phyloP scores from a whole-genome alignment of 2,888 invertebrate genomes.

The Xestia xanthographa region DNA sequence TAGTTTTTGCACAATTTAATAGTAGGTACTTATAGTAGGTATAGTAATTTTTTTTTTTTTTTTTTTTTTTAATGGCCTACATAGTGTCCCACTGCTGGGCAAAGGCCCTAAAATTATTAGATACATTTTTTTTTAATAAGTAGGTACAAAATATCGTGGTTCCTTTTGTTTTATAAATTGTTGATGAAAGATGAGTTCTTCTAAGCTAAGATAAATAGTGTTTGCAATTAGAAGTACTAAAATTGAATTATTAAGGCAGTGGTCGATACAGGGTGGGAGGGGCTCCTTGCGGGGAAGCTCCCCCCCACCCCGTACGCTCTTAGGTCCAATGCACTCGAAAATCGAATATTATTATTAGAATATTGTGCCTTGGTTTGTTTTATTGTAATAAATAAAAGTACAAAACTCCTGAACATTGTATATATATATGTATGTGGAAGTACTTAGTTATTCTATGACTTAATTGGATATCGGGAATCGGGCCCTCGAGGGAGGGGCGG shows the following conservation, averaged over 20 bases:
- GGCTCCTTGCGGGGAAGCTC: too few relatives aligned
- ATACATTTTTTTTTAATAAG: conserved; percentile 15
- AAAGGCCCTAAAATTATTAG: too few relatives aligned
- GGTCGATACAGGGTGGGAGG: neutral
- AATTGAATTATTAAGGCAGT: neutral
- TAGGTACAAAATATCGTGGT: neutral
- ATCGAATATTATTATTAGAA: neutral
- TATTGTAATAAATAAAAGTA: neutral
- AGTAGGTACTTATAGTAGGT: conserved; percentile 7
- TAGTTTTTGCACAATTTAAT: conserved; percentile 19
- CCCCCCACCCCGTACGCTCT: neutral
- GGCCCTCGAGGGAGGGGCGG: neutral
- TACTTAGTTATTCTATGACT: neutral
- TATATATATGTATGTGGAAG: too few relatives aligned
- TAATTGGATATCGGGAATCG: conserved; percentile 9
- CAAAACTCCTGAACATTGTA: neutral
- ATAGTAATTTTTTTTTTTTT: too few relatives aligned
- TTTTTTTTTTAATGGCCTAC: too few relatives aligned
- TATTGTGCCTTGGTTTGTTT: neutral
- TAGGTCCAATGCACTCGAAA: conserved; percentile 3
- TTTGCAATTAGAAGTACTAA: conserved; percentile 7
- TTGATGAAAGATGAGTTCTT: neutral
- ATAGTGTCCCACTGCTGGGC: too few relatives aligned
- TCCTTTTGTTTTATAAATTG: neutral
- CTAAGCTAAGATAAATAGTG: conserved; percentile 13